These are phyloP conservation scores for Rhamphomyia laevipes DNA, from an alignment of 2,888 invertebrate species.

Conservation along the genomic window DNA sequence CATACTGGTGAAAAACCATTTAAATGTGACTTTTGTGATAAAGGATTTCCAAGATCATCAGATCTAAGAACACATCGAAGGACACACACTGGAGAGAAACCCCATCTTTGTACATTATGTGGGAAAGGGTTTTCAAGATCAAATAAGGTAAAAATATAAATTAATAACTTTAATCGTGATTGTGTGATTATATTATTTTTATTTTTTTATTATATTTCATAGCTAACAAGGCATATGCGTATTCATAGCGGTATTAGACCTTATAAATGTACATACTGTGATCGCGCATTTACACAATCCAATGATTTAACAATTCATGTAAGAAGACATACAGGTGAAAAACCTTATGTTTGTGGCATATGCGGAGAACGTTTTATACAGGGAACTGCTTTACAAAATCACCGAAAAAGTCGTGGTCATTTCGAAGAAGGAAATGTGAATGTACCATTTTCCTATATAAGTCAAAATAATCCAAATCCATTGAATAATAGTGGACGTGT, in stretches of 20 bases:
- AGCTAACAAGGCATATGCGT: not conserved
- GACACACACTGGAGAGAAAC: slow-evolving; percentile 50
- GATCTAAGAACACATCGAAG: slow-evolving; percentile 49
- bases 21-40: slow-evolving; percentile 49
- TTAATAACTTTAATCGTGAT: no score
- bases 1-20: slow-evolving; percentile 56
- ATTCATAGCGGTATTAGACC: slow-evolving; percentile 38
- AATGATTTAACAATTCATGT: slow-evolving; percentile 59
- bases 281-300: slow-evolving; percentile 51
- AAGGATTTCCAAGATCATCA: slow-evolving; percentile 51
- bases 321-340: slow-evolving; percentile 56
- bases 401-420: slow-evolving; percentile 39
- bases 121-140: slow-evolving; percentile 46
- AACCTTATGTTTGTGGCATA: slow-evolving; percentile 52
- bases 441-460: not conserved
- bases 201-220: no score
- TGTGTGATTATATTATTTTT: no score
- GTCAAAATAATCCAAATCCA: slow-evolving; percentile 1
- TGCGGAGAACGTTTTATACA: slow-evolving; percentile 59
- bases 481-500: not conserved
- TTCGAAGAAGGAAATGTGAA: not conserved
- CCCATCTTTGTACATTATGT: slow-evolving; percentile 39
- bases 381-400: slow-evolving; percentile 49
- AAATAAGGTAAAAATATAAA: slow-evolving; percentile 48
- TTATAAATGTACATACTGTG: slow-evolving; percentile 45